Conservation (phyloP, 2,888 invertebrate genomes). For the Nephrotoma flavescens region DNA sequence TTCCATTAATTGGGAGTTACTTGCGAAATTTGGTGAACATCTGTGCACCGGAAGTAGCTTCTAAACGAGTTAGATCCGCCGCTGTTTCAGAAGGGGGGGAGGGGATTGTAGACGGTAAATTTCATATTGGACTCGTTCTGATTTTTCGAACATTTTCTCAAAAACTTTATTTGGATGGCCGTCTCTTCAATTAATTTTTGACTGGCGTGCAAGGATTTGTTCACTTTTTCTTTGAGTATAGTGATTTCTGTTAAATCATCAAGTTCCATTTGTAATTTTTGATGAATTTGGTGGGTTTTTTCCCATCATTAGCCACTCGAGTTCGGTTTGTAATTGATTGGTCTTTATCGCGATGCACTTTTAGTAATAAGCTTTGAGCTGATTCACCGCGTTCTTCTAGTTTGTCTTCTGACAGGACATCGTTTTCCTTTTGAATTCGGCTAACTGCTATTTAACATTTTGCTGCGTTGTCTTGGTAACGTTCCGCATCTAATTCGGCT, state of each 20-base stretch:
- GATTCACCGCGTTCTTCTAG: constrained; percentile 70
- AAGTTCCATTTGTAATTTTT: constrained; percentile 72
- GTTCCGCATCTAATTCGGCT: constrained; percentile 67
- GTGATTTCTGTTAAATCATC: constrained; percentile 80
- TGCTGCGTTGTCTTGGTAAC: constrained; percentile 76
- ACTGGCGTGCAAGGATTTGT: constrained; percentile 22
- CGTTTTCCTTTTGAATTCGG: constrained; percentile 78
- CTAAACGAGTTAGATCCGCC: too few relatives aligned
- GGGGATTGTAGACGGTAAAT: too few relatives aligned
- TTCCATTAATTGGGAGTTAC: too few relatives aligned
- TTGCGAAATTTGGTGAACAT: too few relatives aligned
- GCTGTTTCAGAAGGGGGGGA: too few relatives aligned
- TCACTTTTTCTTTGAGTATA: constrained; percentile 18
- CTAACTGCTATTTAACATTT: constrained; percentile 74
- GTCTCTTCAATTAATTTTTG: constrained; percentile 79
- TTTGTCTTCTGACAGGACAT: constrained; percentile 65
- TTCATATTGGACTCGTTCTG: constrained; percentile 82
- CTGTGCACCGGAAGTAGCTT: too few relatives aligned
- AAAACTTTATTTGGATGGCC: constrained; percentile 79
- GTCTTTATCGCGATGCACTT: constrained; percentile 73
- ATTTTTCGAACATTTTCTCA: constrained; percentile 84
- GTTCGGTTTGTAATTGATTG: constrained; percentile 69
- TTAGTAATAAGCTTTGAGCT: constrained; percentile 64
- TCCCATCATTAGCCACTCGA: constrained; percentile 80
- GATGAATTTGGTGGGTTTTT: constrained; percentile 32